Conservation (phyloP, 2,888 invertebrate species). For the Phaonia tiefii region DNA sequence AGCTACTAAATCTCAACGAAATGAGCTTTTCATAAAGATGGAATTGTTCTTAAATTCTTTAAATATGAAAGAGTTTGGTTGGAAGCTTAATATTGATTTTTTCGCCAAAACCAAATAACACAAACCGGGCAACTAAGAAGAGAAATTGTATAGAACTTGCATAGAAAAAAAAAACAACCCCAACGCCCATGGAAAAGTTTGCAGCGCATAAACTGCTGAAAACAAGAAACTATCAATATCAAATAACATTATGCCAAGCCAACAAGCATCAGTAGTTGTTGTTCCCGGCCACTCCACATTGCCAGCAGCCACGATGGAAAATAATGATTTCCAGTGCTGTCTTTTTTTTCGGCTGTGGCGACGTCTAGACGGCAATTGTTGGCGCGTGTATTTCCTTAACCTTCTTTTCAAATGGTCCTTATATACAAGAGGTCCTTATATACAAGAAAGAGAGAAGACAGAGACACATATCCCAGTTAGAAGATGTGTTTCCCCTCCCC, state of each 20-base stretch:
- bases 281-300: conserved; percentile 12
- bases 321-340: conserved; percentile 7
- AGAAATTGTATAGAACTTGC: no score
- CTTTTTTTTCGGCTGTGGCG: conserved; percentile 52
- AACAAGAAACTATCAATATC: conserved; percentile 20
- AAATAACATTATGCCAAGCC: conserved; percentile 28
- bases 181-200: neutral
- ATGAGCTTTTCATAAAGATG: neutral
- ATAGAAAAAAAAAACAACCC: neutral
- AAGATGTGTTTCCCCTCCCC: no score
- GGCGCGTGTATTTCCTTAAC: conserved; percentile 64
- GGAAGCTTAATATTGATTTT: conserved; percentile 26
- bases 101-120: neutral
- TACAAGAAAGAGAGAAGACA: no score
- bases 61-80: conserved; percentile 15
- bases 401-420: conserved; percentile 52
- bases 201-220: neutral
- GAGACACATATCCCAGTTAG: no score
- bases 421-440: no score
- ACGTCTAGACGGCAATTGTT: conserved; percentile 61
- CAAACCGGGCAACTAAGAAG: no score
- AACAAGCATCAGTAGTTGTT: conserved; percentile 5
- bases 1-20: neutral
- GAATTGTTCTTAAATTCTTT: conserved; percentile 6
- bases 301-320: no score